These are phyloP conservation scores for Drosophila rhopaloa DNA, from an alignment of 1,140 invertebrate genomes.

Conservation along the genomic window DNA sequence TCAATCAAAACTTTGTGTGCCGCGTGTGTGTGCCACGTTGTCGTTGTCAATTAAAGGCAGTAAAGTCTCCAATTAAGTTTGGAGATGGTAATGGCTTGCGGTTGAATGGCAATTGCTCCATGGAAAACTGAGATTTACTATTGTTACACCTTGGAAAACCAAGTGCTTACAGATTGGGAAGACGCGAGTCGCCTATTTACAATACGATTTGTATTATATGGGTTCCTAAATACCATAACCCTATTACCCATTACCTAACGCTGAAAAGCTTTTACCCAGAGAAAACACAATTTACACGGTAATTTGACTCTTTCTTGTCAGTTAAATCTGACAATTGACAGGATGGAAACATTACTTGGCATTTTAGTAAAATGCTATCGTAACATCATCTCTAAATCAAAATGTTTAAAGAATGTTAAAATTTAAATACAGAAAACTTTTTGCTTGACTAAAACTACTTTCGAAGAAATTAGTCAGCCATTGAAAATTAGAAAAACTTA, in stretches of 20 bases:
- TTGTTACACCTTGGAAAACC: constrained; percentile 35
- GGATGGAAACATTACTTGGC: no score
- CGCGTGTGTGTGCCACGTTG: constrained; percentile 54
- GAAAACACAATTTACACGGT: neutral
- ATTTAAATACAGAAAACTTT: no score
- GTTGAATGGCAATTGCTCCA: constrained; percentile 54
- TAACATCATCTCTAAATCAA: neutral
- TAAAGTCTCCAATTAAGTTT: constrained; percentile 74
- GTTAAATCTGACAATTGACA: no score
- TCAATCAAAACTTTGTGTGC: constrained; percentile 65
- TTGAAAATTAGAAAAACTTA: no score
- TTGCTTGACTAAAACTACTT: no score
- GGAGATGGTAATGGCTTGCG: constrained; percentile 64
- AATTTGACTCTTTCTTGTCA: no score
- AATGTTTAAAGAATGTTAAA: neutral
- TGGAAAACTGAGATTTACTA: constrained; percentile 41
- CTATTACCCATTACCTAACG: neutral
- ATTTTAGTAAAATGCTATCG: no score
- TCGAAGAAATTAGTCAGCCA: no score
- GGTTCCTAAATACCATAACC: neutral
- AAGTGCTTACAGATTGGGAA: constrained; percentile 10
- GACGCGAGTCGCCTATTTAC: neutral
- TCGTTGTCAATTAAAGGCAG: constrained; percentile 70
- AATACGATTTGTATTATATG: neutral
- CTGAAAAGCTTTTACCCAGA: no score